phyloP scores from a whole-genome alignment of 2,113 vertebrate genomes.

The Pedionomus torquatus region DNA sequence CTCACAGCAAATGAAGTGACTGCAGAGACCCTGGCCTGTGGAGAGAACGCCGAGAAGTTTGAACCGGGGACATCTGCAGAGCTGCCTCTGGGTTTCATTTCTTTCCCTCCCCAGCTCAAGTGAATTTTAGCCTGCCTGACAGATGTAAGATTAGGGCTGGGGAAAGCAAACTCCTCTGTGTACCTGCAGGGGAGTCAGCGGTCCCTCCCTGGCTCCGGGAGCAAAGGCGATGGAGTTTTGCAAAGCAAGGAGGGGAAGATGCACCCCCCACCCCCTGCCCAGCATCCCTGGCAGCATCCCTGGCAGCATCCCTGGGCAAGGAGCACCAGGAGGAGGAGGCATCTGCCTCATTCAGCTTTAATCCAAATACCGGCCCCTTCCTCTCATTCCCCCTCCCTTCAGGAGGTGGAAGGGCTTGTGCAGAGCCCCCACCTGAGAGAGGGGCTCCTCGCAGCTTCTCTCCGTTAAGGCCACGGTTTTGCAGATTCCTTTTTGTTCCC shows the following conservation, averaged over 20 bases:
- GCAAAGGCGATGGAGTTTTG: not conserved
- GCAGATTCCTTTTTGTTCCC: not conserved
- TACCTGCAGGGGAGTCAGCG: not conserved
- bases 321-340: not conserved
- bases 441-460: not conserved
- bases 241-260: not conserved
- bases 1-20: slow-evolving; percentile 4
- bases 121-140: not conserved
- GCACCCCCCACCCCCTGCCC: too few species aligned
- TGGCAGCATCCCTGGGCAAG: not conserved
- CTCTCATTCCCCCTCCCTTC: not conserved
- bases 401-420: not conserved
- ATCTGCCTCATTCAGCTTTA: not conserved
- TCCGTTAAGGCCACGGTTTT: not conserved
- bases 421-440: not conserved
- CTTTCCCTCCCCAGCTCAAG: not conserved
- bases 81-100: not conserved
- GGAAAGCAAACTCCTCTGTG: not conserved
- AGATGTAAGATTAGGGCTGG: not conserved
- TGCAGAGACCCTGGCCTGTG: not conserved
- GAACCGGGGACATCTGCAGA: not conserved
- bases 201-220: not conserved
- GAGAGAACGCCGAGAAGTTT: not conserved
- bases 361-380: not conserved
- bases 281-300: too few species aligned